Conservation (phyloP, 1,140 invertebrate genomes). For the Zophobas atratus region DNA sequence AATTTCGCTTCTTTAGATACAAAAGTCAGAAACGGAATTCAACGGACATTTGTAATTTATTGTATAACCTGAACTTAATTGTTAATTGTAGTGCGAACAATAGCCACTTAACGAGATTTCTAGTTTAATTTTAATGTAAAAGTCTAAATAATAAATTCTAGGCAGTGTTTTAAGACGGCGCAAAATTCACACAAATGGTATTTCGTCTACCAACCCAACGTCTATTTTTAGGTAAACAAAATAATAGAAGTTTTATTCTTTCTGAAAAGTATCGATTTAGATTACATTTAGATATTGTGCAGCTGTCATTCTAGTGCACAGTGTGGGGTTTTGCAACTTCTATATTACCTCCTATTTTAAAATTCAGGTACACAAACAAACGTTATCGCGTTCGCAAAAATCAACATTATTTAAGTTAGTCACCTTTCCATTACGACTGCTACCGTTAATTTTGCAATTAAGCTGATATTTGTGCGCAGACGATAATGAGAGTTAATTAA, state of each 20-base stretch:
- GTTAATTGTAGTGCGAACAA: too few relatives aligned
- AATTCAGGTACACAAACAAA: too few relatives aligned
- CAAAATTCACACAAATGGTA: slow-evolving; percentile 4
- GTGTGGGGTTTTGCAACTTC: background rate
- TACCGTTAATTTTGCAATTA: slow-evolving; percentile 1
- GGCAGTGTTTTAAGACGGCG: slow-evolving; percentile 19
- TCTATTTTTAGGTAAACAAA: slow-evolving; percentile 40
- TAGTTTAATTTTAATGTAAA: background rate
- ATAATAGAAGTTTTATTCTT: slow-evolving; percentile 19
- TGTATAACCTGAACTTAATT: too few relatives aligned
- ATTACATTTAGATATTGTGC: background rate
- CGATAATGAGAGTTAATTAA: background rate
- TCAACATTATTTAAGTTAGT: background rate
- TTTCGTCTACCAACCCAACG: slow-evolving; percentile 7
- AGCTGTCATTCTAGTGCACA: slow-evolving; percentile 12
- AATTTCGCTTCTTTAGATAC: too few relatives aligned
- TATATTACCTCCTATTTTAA: background rate
- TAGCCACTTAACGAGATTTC: too few relatives aligned
- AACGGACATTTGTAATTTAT: too few relatives aligned
- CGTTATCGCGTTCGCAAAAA: too few relatives aligned
- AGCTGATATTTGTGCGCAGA: background rate
- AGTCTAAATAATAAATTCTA: background rate
- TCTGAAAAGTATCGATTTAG: background rate
- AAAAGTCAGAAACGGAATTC: too few relatives aligned
- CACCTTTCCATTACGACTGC: background rate